A percentile compares a stretch with the other conserved stretches of the same genome.
Conservation (phyloP, 2,797 vertebrate species). For the Chanos chanos region DNA sequence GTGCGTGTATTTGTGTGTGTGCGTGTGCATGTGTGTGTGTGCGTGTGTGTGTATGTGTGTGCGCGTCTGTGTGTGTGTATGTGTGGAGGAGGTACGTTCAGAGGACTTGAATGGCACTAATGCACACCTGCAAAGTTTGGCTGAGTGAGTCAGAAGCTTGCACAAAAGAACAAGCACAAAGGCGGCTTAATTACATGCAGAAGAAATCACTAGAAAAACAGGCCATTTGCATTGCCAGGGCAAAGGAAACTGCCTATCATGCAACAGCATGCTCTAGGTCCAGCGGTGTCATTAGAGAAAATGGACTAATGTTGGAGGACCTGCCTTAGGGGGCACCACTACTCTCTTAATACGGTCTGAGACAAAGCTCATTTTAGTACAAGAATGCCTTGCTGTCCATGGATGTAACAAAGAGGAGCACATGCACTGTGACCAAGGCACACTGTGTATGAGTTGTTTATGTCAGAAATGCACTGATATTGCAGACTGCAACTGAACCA, state of each 20-base stretch:
- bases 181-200: conserved; percentile 44
- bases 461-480: too few relatives aligned
- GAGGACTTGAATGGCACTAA: conserved; percentile 36
- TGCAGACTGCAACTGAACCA: too few relatives aligned
- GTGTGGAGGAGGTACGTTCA: background rate
- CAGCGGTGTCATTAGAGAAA: background rate
- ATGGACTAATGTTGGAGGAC: background rate
- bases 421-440: too few relatives aligned
- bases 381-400: too few relatives aligned
- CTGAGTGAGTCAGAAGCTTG: conserved; percentile 35
- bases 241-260: too few relatives aligned
- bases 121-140: conserved; percentile 36
- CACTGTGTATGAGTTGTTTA: too few relatives aligned
- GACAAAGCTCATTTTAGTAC: too few relatives aligned
- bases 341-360: too few relatives aligned
- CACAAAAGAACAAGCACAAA: conserved; percentile 34
- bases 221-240: conserved; percentile 36
- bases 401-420: too few relatives aligned
- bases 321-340: background rate
- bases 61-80: conserved; percentile 17
- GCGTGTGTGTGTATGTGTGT: conserved; percentile 23
- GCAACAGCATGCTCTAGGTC: too few relatives aligned
- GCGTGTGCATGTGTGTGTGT: background rate
- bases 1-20: conserved; percentile 25
- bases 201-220: conserved; percentile 34